These are phyloP conservation scores for Ptilonorhynchus violaceus DNA, from an alignment of 2,113 vertebrate genomes.

Conservation along the genomic window DNA sequence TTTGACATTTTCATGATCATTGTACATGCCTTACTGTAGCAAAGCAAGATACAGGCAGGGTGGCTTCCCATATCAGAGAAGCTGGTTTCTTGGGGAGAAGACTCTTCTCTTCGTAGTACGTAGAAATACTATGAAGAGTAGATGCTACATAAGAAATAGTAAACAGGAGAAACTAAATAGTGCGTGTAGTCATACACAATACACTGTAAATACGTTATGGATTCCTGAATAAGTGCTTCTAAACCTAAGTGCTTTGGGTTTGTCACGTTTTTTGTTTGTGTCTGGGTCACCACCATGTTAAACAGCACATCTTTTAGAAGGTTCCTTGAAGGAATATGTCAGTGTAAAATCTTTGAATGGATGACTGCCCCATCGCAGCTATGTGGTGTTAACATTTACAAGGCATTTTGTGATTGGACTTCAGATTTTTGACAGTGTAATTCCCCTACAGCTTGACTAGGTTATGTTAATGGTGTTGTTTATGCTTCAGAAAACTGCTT, in stretches of 20 bases:
- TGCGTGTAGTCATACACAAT: neutral
- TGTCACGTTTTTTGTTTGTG: neutral
- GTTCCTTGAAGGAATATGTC: neutral
- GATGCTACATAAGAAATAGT: neutral
- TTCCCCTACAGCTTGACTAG: neutral
- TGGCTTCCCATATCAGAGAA: neutral
- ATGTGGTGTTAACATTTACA: neutral
- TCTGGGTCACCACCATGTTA: neutral
- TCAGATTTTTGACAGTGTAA: neutral
- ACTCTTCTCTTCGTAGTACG: neutral
- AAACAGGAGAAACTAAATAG: neutral
- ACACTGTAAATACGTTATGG: neutral
- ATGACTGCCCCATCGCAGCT: neutral
- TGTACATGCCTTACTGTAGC: constrained; percentile 42
- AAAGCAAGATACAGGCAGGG: neutral
- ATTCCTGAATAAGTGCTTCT: constrained; percentile 28
- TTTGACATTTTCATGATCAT: neutral
- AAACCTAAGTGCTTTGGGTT: constrained; percentile 50
- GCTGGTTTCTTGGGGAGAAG: constrained; percentile 35
- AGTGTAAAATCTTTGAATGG: neutral
- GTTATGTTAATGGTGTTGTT: constrained; percentile 6
- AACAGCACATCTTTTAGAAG: neutral
- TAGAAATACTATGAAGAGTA: neutral
- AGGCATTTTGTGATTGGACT: neutral
- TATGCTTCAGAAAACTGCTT: neutral